Conservation (phyloP, 2,113 vertebrate genomes). For the Bubalus kerabau region DNA sequence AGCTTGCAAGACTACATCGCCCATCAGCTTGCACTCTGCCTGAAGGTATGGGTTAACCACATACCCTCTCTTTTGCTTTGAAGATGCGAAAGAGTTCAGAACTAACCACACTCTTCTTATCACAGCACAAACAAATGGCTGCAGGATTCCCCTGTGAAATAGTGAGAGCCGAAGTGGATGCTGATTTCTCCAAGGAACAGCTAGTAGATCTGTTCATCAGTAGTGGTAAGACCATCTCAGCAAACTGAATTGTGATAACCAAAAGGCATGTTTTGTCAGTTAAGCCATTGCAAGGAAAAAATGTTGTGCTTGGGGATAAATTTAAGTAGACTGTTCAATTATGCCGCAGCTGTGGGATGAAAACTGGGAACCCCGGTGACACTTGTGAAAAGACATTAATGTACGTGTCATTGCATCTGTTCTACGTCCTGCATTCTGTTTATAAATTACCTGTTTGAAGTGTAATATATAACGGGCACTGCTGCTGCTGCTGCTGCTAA, state of each 20-base stretch:
- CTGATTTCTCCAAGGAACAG: constrained; percentile 90
- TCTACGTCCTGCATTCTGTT: background rate
- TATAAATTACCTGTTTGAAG: background rate
- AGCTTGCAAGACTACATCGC: constrained; percentile 93
- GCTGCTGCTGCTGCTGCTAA: too few relatives aligned
- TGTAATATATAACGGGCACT: background rate
- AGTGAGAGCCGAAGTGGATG: constrained; percentile 87
- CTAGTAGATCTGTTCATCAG: constrained; percentile 91
- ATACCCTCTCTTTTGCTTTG: background rate
- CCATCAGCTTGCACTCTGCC: constrained; percentile 86
- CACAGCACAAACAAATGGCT: constrained; percentile 89
- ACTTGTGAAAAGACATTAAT: background rate
- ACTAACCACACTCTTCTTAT: constrained; percentile 60
- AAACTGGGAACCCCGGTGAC: background rate
- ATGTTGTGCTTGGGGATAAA: background rate
- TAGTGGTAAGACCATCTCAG: constrained; percentile 83
- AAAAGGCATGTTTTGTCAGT: background rate
- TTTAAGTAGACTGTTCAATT: background rate
- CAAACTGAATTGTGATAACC: background rate
- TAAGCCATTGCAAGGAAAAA: background rate
- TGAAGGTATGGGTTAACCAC: constrained; percentile 83
- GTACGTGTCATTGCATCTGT: background rate
- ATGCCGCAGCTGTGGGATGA: background rate
- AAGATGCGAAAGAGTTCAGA: background rate
- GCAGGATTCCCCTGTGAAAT: constrained; percentile 89